Conservation (phyloP, 1,140 invertebrate genomes). For the Rhopalosiphum padi region DNA sequence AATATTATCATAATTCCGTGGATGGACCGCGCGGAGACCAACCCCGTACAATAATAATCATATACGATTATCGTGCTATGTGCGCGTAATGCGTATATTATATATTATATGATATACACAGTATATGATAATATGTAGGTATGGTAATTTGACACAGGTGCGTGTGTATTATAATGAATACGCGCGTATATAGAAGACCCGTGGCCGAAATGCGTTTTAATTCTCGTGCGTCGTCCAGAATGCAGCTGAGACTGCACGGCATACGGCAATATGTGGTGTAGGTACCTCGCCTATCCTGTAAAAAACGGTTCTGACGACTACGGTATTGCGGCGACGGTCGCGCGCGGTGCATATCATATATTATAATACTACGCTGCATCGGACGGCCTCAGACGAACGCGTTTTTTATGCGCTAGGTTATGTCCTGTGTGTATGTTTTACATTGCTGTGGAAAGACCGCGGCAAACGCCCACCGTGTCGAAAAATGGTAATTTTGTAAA, state of each 20-base stretch:
- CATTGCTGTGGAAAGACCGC: not conserved
- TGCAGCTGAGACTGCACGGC: not conserved
- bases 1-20: conserved; percentile 2
- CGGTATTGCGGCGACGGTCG: not conserved
- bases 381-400: conserved; percentile 14
- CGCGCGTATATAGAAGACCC: not conserved
- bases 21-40: not conserved
- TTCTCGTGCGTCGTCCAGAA: not conserved
- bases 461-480: not conserved
- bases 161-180: not conserved
- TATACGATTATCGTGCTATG: not conserved
- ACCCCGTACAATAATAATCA: not conserved
- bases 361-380: not conserved
- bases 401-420: conserved; percentile 33
- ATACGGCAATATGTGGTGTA: too few species aligned
- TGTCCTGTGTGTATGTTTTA: not conserved
- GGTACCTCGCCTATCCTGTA: too few species aligned
- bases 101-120: too few species aligned
- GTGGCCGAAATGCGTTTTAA: not conserved
- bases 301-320: not conserved
- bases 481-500: not conserved
- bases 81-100: too few species aligned
- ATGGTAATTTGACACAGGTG: not conserved
- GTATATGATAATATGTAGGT: too few species aligned
- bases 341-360: not conserved